phyloP scores from a whole-genome alignment of 2,888 invertebrate genomes.

The Drosophila histrio region DNA sequence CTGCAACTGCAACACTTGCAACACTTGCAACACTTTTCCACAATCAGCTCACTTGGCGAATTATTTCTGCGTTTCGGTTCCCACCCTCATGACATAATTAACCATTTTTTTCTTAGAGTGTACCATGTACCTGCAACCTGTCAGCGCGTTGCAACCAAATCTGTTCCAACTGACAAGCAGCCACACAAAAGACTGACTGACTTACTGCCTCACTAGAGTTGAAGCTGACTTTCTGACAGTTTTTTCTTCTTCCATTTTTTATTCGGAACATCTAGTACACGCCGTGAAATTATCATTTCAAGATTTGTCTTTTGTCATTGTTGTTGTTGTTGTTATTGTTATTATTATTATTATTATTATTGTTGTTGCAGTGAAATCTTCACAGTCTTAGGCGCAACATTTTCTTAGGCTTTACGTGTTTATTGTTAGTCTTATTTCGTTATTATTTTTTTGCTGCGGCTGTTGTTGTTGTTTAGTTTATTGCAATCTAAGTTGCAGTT shows the following conservation, averaged over 20 bases:
- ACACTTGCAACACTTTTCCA: slow-evolving; percentile 45
- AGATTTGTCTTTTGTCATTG: slow-evolving; percentile 31
- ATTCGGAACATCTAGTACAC: slow-evolving; percentile 70
- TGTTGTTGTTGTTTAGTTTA: slow-evolving; percentile 18
- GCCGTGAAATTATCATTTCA: slow-evolving; percentile 69
- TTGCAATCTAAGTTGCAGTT: slow-evolving; percentile 63
- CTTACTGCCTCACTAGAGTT: slow-evolving; percentile 45
- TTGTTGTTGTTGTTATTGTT: slow-evolving; percentile 44
- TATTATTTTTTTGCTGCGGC: slow-evolving; percentile 19
- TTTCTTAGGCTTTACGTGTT: slow-evolving; percentile 63
- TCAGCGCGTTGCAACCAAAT: slow-evolving; percentile 27
- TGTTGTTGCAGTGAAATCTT: slow-evolving; percentile 65
- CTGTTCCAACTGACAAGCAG: slow-evolving; percentile 57
- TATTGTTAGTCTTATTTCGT: slow-evolving; percentile 68
- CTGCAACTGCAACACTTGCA: no score
- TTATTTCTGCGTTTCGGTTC: slow-evolving; percentile 67
- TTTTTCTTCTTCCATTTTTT: slow-evolving; percentile 28
- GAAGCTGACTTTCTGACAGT: slow-evolving; percentile 64
- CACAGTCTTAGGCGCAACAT: slow-evolving; percentile 25
- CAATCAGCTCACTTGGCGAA: slow-evolving; percentile 33
- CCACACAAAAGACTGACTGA: slow-evolving; percentile 34
- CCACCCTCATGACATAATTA: slow-evolving; percentile 85
- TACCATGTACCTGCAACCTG: slow-evolving; percentile 7
- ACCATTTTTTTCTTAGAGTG: slow-evolving; percentile 55
- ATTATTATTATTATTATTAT: slow-evolving; percentile 29